Percentiles rank a stretch among this genome's conserved stretches.
Evolutionary conservation across 2,888 invertebrate species (phyloP).

Genomic region (Ennomos quercinarius): DNA sequence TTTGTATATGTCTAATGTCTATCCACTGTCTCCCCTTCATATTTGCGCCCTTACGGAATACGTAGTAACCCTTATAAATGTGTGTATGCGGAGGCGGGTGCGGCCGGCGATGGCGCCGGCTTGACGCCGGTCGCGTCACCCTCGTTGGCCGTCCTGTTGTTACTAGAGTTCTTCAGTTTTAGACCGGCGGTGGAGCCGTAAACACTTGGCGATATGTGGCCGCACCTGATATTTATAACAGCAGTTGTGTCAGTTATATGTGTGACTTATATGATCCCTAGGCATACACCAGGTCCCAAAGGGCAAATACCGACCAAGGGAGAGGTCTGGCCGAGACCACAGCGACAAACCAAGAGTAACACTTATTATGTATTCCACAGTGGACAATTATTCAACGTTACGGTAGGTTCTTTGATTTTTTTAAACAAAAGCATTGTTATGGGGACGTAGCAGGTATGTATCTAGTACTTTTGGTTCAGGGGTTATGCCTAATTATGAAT

Average conservation of each 20-base stretch:
- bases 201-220: background rate
- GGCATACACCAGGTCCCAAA: constrained; percentile 72
- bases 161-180: background rate
- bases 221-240: background rate
- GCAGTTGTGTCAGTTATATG: background rate
- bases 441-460: too few relatives aligned
- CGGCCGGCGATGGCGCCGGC: too few relatives aligned
- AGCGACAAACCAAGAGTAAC: constrained; percentile 69
- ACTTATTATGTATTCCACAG: constrained; percentile 58
- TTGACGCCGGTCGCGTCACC: too few relatives aligned
- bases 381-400: constrained; percentile 58
- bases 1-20: too few relatives aligned
- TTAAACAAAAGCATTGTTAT: too few relatives aligned
- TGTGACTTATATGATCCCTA: background rate
- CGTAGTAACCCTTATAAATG: too few relatives aligned
- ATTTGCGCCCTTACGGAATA: too few relatives aligned
- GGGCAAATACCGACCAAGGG: constrained; percentile 84
- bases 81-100: too few relatives aligned
- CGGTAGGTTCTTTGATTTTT: constrained; percentile 58
- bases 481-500: too few relatives aligned
- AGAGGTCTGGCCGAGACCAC: constrained; percentile 89
- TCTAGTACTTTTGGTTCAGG: too few relatives aligned
- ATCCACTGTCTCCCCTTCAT: too few relatives aligned
- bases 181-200: background rate
- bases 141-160: too few relatives aligned